Evolutionary conservation across 2,888 invertebrate species (phyloP).

Genomic region (Podabrus alpinus): DNA sequence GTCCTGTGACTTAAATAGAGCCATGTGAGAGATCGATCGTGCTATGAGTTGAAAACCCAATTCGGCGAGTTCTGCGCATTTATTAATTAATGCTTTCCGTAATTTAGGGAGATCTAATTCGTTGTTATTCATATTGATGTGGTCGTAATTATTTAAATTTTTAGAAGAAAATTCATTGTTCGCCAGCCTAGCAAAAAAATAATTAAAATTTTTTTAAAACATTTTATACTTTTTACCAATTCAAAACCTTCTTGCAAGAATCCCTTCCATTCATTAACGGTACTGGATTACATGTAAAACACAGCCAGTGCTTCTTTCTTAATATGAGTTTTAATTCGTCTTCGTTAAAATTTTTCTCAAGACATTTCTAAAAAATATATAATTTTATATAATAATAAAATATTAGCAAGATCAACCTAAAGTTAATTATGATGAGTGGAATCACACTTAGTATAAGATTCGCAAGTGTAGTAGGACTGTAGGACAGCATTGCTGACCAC

Average conservation of each 20-base stretch:
- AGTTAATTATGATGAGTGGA: too few species aligned
- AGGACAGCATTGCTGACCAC: too few species aligned
- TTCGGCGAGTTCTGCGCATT: neutral
- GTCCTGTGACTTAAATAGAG: neutral
- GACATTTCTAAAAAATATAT: slow-evolving; percentile 16
- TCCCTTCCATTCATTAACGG: neutral
- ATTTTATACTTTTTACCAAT: neutral
- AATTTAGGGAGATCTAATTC: neutral
- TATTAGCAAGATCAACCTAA: too few species aligned
- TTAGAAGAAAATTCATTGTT: neutral
- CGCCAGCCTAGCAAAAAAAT: neutral
- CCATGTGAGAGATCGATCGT: neutral
- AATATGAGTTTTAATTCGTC: neutral
- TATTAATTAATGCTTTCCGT: neutral
- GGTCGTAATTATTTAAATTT: neutral
- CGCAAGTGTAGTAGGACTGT: too few species aligned
- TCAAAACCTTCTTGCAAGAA: neutral
- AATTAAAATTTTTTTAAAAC: neutral
- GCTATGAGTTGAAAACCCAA: neutral
- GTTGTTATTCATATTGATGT: neutral
- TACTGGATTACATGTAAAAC: neutral
- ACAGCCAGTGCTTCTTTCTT: neutral
- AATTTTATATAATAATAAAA: neutral
- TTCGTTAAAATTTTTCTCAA: neutral
- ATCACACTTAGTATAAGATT: too few species aligned